Evolutionary conservation across 2,888 invertebrate genomes (phyloP).

Genomic region (Eupithecia subfuscata): DNA sequence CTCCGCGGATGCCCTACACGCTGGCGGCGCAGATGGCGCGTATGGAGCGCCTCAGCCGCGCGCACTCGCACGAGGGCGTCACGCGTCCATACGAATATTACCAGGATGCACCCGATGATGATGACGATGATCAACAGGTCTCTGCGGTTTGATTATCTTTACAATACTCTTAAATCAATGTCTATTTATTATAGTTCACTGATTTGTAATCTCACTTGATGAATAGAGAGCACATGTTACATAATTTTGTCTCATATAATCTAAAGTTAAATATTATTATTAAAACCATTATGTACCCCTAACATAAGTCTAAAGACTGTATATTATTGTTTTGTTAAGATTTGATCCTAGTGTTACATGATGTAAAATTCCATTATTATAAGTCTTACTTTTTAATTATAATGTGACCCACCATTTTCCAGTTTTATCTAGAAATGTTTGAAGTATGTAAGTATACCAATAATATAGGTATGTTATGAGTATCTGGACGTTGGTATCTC

Average conservation of each 20-base stretch:
- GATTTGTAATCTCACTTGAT: constrained; percentile 81
- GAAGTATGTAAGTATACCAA: constrained; percentile 71
- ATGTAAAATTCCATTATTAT: constrained; percentile 77
- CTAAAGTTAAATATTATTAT: constrained; percentile 45
- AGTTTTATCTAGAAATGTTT: constrained; percentile 80
- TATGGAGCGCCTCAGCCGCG: constrained; percentile 91
- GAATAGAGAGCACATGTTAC: constrained; percentile 80
- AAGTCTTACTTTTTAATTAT: constrained; percentile 70
- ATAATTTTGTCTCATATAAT: constrained; percentile 67
- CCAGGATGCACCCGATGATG: constrained; percentile 78
- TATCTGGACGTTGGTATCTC: constrained; percentile 76
- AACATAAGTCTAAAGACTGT: constrained; percentile 84
- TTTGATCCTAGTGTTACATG: constrained; percentile 79
- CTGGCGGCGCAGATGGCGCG: constrained; percentile 94
- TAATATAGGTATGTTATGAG: constrained; percentile 62
- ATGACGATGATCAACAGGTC: constrained; percentile 82
- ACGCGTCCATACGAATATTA: constrained; percentile 90
- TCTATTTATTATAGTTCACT: constrained; percentile 77
- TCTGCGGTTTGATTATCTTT: constrained; percentile 75
- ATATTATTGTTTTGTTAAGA: constrained; percentile 73
- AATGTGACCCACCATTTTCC: constrained; percentile 83
- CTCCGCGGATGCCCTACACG: constrained; percentile 88
- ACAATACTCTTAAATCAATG: constrained; percentile 70
- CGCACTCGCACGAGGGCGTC: constrained; percentile 94
- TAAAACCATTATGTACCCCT: constrained; percentile 76